Percentiles rank a stretch among this genome's conserved stretches.
phyloP scores from a whole-genome alignment of 2,797 vertebrate species.

The Numenius phaeopus region DNA sequence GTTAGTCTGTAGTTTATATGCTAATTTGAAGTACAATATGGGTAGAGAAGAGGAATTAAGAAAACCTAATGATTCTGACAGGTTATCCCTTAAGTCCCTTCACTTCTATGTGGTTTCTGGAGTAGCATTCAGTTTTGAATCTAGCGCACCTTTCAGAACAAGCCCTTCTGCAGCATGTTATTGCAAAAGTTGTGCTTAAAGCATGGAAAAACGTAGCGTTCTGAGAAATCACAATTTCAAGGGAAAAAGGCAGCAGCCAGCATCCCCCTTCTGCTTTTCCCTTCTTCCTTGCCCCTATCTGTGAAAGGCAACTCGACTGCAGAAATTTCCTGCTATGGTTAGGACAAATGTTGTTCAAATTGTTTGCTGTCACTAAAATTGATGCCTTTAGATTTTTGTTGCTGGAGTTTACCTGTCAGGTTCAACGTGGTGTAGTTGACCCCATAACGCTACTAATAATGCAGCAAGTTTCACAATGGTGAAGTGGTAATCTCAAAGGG shows the following conservation, averaged over 20 bases:
- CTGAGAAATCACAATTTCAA: not conserved
- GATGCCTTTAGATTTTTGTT: not conserved
- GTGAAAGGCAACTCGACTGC: not conserved
- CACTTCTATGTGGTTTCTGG: not conserved
- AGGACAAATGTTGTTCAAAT: not conserved
- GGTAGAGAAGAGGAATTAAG: not conserved
- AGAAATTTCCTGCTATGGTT: not conserved
- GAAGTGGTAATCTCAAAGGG: not conserved
- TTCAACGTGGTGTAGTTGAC: not conserved
- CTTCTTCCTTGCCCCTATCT: not conserved
- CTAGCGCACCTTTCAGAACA: not conserved
- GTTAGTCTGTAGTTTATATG: not conserved
- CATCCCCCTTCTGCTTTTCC: not conserved
- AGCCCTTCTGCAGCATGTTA: not conserved
- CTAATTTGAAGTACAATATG: not conserved
- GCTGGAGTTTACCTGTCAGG: not conserved
- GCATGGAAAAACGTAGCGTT: not conserved
- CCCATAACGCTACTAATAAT: constrained; percentile 11
- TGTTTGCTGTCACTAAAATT: constrained; percentile 32
- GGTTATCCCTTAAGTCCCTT: not conserved
- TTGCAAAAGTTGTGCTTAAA: not conserved
- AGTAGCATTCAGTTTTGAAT: not conserved
- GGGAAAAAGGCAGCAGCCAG: not conserved
- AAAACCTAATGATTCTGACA: not conserved
- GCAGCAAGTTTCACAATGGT: not conserved